These are phyloP conservation scores for Drosophila nr. perissopoda DNA, from an alignment of 2,888 invertebrate species.

Conservation along the genomic window DNA sequence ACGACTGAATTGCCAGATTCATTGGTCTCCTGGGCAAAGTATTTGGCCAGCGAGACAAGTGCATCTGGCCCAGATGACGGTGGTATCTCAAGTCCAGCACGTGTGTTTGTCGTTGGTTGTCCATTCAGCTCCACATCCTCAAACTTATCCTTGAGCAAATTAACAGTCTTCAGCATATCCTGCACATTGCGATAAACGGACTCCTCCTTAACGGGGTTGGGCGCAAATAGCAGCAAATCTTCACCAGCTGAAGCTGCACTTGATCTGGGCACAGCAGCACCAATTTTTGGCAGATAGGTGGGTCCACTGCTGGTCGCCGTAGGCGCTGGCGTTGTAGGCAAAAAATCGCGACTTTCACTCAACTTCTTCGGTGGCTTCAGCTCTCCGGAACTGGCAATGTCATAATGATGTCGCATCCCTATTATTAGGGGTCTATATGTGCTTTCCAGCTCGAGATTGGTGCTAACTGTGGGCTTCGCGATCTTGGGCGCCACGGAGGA, in stretches of 20 bases:
- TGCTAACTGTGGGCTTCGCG: constrained; percentile 58
- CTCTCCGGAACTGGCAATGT: constrained; percentile 66
- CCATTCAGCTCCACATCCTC: constrained; percentile 84
- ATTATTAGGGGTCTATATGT: constrained; percentile 75
- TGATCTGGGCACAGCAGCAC: constrained; percentile 52
- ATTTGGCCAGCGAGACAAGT: constrained; percentile 91
- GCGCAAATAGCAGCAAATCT: constrained; percentile 75
- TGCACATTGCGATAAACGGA: constrained; percentile 89
- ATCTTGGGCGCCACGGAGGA: constrained; percentile 54
- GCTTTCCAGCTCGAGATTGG: constrained; percentile 52
- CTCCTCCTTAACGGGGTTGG: constrained; percentile 68
- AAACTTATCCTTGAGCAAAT: constrained; percentile 86
- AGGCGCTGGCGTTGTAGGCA: constrained; percentile 67
- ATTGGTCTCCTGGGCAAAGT: constrained; percentile 88
- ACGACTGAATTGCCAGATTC: constrained; percentile 73
- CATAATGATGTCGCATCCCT: constrained; percentile 77
- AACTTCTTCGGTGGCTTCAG: constrained; percentile 51
- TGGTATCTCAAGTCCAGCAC: constrained; percentile 89
- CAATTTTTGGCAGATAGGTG: constrained; percentile 79
- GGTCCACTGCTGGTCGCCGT: constrained; percentile 78
- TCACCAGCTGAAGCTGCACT: constrained; percentile 64
- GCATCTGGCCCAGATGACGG: constrained; percentile 92
- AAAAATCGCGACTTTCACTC: constrained; percentile 59
- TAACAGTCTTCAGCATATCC: constrained; percentile 89
- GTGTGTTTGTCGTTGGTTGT: constrained; percentile 84